phyloP scores from a whole-genome alignment of 2,888 invertebrate genomes.

The Rosalia funebris region DNA sequence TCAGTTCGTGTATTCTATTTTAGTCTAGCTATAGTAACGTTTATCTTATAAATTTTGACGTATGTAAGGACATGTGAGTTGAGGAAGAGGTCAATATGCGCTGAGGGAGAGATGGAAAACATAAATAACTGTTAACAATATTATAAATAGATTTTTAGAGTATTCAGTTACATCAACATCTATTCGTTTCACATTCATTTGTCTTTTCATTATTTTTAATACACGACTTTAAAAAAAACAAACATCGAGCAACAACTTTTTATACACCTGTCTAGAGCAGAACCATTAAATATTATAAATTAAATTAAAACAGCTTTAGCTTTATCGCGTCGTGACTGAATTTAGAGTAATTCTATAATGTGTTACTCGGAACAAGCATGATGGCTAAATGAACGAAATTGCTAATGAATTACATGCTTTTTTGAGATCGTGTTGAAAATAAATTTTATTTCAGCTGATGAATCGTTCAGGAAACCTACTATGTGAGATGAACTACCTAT shows the following conservation, averaged over 20 bases:
- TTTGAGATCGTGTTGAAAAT: conserved; percentile 1
- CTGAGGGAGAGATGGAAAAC: no score
- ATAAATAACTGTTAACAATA: no score
- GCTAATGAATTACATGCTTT: background rate
- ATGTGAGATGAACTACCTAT: background rate
- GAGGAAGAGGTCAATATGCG: no score
- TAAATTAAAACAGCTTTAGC: background rate
- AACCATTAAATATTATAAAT: background rate
- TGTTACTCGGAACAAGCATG: background rate
- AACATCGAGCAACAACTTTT: background rate
- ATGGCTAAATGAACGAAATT: background rate
- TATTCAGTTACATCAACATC: no score
- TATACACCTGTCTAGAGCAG: background rate
- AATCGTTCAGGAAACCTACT: background rate
- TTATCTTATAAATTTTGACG: no score
- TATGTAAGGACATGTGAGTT: no score
- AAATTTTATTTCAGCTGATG: background rate
- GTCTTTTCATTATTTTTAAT: background rate
- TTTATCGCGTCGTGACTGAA: background rate
- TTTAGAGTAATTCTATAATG: background rate
- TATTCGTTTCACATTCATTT: background rate
- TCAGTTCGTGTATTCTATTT: no score
- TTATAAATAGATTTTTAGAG: no score
- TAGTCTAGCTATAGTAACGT: no score
- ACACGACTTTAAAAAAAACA: background rate